phyloP scores from a whole-genome alignment of 2,113 vertebrate species.

The Lonchura striata region DNA sequence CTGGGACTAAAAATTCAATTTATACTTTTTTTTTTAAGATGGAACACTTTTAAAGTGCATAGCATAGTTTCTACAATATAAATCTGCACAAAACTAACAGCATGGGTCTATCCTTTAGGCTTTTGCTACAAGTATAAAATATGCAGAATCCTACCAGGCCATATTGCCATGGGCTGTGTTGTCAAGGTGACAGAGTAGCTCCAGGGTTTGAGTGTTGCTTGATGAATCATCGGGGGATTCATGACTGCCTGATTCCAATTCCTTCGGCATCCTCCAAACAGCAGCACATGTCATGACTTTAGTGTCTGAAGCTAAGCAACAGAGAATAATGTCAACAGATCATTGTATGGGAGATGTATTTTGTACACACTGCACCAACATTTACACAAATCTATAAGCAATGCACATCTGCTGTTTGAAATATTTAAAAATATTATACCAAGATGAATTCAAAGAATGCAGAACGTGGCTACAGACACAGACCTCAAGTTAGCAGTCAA shows the following conservation, averaged over 20 bases:
- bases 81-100: conserved; percentile 18
- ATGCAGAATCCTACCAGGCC: conserved; percentile 87
- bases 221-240: conserved; percentile 96
- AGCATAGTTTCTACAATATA: not conserved
- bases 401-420: conserved; percentile 47
- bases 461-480: not conserved
- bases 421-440: conserved; percentile 33
- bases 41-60: not conserved
- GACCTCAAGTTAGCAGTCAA: not conserved
- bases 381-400: conserved; percentile 28
- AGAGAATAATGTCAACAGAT: conserved; percentile 70
- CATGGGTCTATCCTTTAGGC: conserved; percentile 11
- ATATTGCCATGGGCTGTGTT: conserved; percentile 85
- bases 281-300: conserved; percentile 91
- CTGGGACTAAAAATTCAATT: not conserved
- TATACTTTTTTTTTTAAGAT: not conserved
- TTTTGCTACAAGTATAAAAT: conserved; percentile 56
- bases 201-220: conserved; percentile 92
- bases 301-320: conserved; percentile 87
- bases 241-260: conserved; percentile 91
- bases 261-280: conserved; percentile 95
- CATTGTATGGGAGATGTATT: conserved; percentile 15
- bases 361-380: conserved; percentile 9
- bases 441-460: conserved; percentile 15
- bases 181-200: conserved; percentile 98